Conservation (phyloP, 2,797 vertebrate genomes). For the Acanthiza pusilla region DNA sequence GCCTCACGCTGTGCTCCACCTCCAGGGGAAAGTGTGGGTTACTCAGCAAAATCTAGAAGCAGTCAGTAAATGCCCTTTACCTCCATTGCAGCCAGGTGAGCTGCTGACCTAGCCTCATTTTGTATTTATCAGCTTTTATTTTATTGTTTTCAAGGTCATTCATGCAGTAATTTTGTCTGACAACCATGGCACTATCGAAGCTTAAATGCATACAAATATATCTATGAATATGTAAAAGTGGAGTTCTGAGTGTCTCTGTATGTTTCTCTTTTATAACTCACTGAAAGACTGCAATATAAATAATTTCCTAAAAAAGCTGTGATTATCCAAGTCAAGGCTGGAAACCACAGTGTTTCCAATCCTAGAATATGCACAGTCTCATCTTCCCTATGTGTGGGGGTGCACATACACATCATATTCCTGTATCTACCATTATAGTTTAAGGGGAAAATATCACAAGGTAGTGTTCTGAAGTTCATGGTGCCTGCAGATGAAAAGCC, state of each 20-base stretch:
- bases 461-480: accelerated
- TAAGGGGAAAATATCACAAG: background rate
- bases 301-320: background rate
- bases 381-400: background rate
- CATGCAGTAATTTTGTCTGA: background rate
- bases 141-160: background rate
- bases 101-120: background rate
- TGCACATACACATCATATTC: background rate
- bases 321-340: background rate
- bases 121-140: background rate
- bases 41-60: background rate
- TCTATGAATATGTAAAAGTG: background rate
- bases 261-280: background rate
- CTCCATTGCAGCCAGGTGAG: background rate
- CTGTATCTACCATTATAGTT: background rate
- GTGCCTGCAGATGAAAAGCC: background rate
- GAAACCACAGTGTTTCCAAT: background rate
- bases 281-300: background rate
- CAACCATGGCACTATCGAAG: background rate
- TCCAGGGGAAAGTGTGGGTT: background rate
- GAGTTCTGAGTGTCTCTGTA: background rate
- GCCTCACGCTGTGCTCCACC: background rate
- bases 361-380: background rate
- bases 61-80: background rate
- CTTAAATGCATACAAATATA: background rate